Conservation (phyloP, 2,888 invertebrate genomes). For the Ormyrus nitidulus region DNA sequence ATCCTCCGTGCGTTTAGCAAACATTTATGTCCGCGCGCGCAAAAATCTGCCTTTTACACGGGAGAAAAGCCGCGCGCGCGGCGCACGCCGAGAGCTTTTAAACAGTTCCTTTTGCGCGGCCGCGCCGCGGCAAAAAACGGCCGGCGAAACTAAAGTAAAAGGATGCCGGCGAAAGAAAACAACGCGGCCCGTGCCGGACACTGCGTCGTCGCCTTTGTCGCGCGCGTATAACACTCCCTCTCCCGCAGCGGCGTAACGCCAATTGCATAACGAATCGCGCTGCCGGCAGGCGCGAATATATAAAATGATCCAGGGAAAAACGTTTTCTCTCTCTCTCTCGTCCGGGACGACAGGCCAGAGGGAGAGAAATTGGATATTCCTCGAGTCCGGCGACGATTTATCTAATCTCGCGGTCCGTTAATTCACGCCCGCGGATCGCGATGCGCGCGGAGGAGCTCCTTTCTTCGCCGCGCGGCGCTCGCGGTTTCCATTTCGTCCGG, state of each 20-base stretch:
- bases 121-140: too few species aligned
- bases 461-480: neutral
- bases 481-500: conserved; percentile 14
- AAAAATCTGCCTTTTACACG: too few species aligned
- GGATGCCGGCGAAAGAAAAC: neutral
- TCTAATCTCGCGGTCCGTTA: conserved; percentile 50
- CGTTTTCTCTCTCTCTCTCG: too few species aligned
- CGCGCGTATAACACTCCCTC: too few species aligned
- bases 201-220: too few species aligned
- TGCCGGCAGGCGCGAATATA: conserved; percentile 15
- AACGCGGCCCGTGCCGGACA: neutral
- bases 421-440: conserved; percentile 8
- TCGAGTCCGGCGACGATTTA: conserved; percentile 26
- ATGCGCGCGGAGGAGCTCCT: neutral
- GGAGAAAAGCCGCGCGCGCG: too few species aligned
- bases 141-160: too few species aligned
- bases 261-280: conserved; percentile 35
- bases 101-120: too few species aligned
- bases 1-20: too few species aligned
- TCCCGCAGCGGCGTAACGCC: neutral
- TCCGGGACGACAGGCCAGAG: too few species aligned
- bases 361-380: conserved; percentile 23
- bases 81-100: too few species aligned
- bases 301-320: conserved; percentile 27
- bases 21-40: too few species aligned